Conservation (phyloP, 2,113 vertebrate species). For the Terrapene triunguis region DNA sequence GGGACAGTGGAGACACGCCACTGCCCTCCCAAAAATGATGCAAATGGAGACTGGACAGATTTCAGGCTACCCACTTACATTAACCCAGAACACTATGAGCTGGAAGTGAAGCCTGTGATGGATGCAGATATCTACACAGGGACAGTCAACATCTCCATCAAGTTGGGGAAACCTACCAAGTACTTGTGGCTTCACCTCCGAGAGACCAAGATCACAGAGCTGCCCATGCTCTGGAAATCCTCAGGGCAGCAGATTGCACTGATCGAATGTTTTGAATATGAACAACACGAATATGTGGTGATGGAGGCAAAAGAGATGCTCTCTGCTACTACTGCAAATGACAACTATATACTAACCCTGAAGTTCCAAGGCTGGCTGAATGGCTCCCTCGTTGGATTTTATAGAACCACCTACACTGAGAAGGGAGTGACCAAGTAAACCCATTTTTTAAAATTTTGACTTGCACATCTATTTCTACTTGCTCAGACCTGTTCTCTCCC, state of each 20-base stretch:
- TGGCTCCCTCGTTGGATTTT: constrained; percentile 95
- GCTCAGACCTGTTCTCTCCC: constrained; percentile 10
- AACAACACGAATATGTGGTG: constrained; percentile 89
- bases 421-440: constrained; percentile 84
- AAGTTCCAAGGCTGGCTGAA: constrained; percentile 92
- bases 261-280: constrained; percentile 87
- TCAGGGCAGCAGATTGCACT: constrained; percentile 67
- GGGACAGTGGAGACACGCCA: constrained; percentile 43
- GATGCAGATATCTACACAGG: constrained; percentile 87
- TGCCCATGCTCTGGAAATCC: constrained; percentile 76
- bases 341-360: constrained; percentile 86
- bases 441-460: background rate
- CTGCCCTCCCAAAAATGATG: constrained; percentile 82
- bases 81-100: constrained; percentile 88
- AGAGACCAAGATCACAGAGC: constrained; percentile 84
- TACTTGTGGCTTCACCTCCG: constrained; percentile 94
- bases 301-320: constrained; percentile 81
- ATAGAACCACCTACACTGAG: constrained; percentile 91
- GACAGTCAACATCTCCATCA: constrained; percentile 82
- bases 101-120: constrained; percentile 88
- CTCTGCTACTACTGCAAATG: background rate
- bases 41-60: constrained; percentile 83
- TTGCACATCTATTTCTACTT: constrained; percentile 12
- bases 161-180: constrained; percentile 71
- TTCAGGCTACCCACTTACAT: constrained; percentile 90